A percentile compares a stretch with the other conserved stretches of the same genome.
Conservation (phyloP, 2,888 invertebrate species). For the Drosophila diplacantha region DNA sequence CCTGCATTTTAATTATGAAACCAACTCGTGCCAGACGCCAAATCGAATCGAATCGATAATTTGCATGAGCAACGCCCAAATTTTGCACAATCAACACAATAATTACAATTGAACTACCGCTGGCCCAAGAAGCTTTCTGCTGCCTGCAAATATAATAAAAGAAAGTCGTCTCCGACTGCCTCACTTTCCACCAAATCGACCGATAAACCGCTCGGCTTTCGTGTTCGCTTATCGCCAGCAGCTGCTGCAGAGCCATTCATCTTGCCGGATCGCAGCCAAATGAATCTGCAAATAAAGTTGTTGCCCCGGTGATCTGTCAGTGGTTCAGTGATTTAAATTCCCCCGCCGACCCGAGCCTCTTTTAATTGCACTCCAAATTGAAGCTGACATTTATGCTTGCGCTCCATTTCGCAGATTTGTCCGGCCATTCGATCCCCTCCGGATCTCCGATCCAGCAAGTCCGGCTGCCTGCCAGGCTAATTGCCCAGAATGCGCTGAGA, state of each 20-base stretch:
- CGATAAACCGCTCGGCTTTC: slow-evolving; percentile 13
- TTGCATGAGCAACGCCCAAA: slow-evolving; percentile 56
- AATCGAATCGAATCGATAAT: slow-evolving; percentile 51
- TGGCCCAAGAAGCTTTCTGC: slow-evolving; percentile 17
- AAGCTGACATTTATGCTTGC: slow-evolving; percentile 69
- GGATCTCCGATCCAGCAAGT: slow-evolving; percentile 24
- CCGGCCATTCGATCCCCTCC: slow-evolving; percentile 1
- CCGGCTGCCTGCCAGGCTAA: slow-evolving; percentile 50
- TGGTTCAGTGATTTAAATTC: slow-evolving; percentile 5
- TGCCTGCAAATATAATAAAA: slow-evolving; percentile 14
- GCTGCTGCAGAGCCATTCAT: slow-evolving; percentile 61
- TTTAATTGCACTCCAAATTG: slow-evolving; percentile 69
- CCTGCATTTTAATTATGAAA: slow-evolving; percentile 64
- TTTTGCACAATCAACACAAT: slow-evolving; percentile 41
- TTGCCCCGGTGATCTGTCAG: slow-evolving; percentile 56
- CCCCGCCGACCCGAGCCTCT: slow-evolving; percentile 45
- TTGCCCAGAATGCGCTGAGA: slow-evolving; percentile 59
- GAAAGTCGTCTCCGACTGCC: slow-evolving; percentile 53
- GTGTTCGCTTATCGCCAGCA: slow-evolving; percentile 53
- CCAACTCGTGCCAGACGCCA: slow-evolving; percentile 63
- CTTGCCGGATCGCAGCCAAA: slow-evolving; percentile 56
- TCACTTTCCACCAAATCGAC: slow-evolving; percentile 54
- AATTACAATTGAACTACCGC: slow-evolving; percentile 27
- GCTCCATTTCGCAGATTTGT: slow-evolving; percentile 63
- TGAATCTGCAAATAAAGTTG: slow-evolving; percentile 68